Base-by-base conservation (phyloP, 2,113 vertebrate genomes). In the Spheniscus mendiculus region DNA sequence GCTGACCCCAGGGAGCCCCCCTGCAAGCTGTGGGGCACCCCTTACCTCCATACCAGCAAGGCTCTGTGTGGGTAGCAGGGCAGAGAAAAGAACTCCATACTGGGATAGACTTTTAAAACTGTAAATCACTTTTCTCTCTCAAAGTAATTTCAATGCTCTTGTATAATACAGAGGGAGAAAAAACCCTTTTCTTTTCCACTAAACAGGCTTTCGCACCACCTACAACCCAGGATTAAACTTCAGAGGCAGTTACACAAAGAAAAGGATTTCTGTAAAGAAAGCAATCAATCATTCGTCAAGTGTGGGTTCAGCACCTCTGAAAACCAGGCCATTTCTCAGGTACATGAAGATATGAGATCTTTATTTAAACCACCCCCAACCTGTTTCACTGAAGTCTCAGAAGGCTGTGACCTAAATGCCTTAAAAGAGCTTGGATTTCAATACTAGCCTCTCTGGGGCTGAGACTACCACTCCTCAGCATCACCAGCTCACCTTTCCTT, bases 271-370 rank as follows among this genome's bases (percentile, higher is more conserved):
- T 95, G 87, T 72, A 92, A 94, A 97, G 90, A 94, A 96, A 89
- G 71, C 94, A 90, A 73, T 97, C 95, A 97, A 95, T 96, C 96
- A 95, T 91, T 88, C 5, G n/a, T 89, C 73, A 77, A 93, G 86
- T 93, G 90, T 94, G 92, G 94, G 95, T 96, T 95, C 97, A 96
- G 94, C 89, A 93, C 95, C 96, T 97, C 93, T 86, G 74, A 97
- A 96, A 96, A 96, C 84, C 91, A 96, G 94, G 95, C 84, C 87
- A 0, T 73, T 94, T 96, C 91, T 90, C 96, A 96, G 93, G 94
- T 96, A 96, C 95, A 93, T 9, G 50, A 58, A 89, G 94, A 91
- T 11, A 94, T 3, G 27, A 94, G 85, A 87, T 86, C 88, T 94
- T 91, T 93, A 85, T 94, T 95, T 96, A 97, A 95, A 95, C 84